Evolutionary conservation across 2,797 vertebrate species (phyloP), one percentile per base, ranked within the genome.

Genomic region (Scolopax rusticola): DNA sequence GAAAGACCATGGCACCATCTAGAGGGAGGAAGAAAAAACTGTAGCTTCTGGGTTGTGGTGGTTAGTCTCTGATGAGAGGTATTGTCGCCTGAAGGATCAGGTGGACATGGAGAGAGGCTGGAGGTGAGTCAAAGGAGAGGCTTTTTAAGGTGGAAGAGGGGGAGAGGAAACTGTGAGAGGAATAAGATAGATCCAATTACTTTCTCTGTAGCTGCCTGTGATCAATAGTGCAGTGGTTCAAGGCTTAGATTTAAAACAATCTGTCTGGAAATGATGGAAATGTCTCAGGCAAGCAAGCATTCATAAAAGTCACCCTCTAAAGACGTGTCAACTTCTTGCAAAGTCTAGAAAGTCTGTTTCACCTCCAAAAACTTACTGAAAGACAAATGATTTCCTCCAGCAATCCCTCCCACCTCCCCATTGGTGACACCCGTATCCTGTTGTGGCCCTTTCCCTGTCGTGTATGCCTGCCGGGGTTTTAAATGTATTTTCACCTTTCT

Each of bases 1-100:
- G 48, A 84, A 90, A 93, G 77, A 27, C 71, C 86, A 90, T 40
- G 86, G 91, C 91, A 71, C 95, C 96, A 97, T 87, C 95, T 97
- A 94, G 93, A 95, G 92, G 95, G 32, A 82, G 41, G 32, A 95
- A 90, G 28, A 53, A 87, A 82, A 71, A 15, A 90, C 5, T 83
- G 80, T 47, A 19, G 18, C 13, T 69, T 56, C 45, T 84, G 41
- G 9, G 38, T 24, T 60, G 53, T 23, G 65, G 6, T 25, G 47
- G 3, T 81, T 36, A n/a, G 15, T 40, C 36, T 54, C 33, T n/a
- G 36, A 27, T 6, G 23, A 32, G 6, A n/a, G 57, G 1, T 14
- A 36, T 25, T 61, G 14, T 16, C n/a, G 17, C 27, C 32, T 18
- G 51, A 27, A 43, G 27, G 47, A 12, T 70, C 23, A 36, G 32